Evolutionary conservation across 2,113 vertebrate species (phyloP).

Genomic region (Loxodonta africana): DNA sequence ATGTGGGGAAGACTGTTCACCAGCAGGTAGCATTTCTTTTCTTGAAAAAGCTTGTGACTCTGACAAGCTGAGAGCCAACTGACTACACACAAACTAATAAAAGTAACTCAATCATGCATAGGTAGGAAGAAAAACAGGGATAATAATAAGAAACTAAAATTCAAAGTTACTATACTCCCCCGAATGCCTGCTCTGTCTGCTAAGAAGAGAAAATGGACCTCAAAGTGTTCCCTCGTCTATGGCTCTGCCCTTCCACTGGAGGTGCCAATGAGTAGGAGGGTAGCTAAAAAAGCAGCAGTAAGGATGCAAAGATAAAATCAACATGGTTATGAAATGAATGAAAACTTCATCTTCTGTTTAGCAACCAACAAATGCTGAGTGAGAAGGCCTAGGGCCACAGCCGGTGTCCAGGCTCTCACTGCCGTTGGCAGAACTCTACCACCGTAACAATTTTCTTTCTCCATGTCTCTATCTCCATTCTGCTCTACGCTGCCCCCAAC

Average conservation of each 20-base stretch:
- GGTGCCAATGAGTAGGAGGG: background rate
- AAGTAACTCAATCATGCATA: background rate
- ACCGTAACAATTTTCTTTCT: no score
- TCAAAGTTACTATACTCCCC: background rate
- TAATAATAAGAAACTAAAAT: background rate
- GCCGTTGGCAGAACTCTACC: background rate
- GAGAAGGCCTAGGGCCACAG: background rate
- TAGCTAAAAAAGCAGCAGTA: background rate
- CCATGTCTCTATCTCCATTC: background rate
- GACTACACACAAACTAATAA: background rate
- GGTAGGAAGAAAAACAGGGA: background rate
- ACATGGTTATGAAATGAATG: background rate
- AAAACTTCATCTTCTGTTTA: background rate
- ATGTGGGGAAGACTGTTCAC: background rate
- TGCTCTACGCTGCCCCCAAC: no score
- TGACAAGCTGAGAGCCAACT: background rate
- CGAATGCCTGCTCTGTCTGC: background rate
- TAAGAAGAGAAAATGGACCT: background rate
- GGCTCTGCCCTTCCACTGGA: background rate
- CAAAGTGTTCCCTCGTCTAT: fast-evolving
- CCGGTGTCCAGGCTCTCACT: fast-evolving
- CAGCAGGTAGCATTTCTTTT: background rate
- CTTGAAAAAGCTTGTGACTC: constrained; percentile 7
- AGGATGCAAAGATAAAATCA: background rate
- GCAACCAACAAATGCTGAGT: background rate